Evolutionary conservation across 2,888 invertebrate species (phyloP).

Genomic region (Mimachlamys varia): DNA sequence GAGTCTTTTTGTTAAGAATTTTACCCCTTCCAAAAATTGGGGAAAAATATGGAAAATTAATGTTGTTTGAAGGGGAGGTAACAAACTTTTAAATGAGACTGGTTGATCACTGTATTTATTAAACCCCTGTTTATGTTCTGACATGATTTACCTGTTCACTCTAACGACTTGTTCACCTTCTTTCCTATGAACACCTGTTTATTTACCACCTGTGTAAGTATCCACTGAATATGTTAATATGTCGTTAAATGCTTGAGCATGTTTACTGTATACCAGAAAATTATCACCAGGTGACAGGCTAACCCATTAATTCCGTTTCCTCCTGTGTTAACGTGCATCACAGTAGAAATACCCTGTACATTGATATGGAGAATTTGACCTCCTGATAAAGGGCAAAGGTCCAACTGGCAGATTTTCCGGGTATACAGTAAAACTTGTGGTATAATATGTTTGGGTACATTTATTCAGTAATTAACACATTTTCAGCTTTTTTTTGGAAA

Average conservation of each 20-base stretch:
- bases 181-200: neutral
- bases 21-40: too few species aligned
- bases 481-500: neutral
- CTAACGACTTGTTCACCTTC: neutral
- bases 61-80: too few species aligned
- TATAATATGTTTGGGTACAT: neutral
- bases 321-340: neutral
- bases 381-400: neutral
- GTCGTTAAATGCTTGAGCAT: neutral
- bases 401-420: neutral
- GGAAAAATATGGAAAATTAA: too few species aligned
- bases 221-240: neutral
- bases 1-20: too few species aligned
- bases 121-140: neutral
- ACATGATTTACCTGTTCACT: neutral
- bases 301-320: neutral
- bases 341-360: too few species aligned
- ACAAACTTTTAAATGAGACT: too few species aligned
- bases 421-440: neutral
- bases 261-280: conserved; percentile 12
- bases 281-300: neutral
- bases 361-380: too few species aligned
- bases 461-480: neutral
- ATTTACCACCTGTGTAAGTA: conserved; percentile 1
- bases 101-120: neutral